Base-by-base conservation (phyloP, 2,888 invertebrate genomes). In the Tenthredo livida region DNA sequence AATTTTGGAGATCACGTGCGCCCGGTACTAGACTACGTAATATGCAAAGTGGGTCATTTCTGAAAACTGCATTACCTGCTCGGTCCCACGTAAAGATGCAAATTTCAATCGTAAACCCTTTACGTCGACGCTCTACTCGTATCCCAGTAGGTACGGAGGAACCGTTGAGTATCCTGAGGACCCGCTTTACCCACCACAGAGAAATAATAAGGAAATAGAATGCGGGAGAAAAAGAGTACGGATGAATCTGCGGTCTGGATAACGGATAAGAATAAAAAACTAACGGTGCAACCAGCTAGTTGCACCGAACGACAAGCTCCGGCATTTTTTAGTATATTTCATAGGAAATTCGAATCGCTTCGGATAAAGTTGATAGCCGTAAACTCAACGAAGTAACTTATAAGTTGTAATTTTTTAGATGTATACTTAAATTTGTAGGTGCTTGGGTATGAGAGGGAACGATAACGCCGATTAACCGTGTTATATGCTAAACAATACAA, bases 101-200 rank as follows among this genome's bases (percentile, higher is more conserved):
- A 80, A 80, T 80, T 80, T 61, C 61, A 61, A 80, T 80, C 80
- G 80, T 80, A 80, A 80, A 80, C 80, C 80, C 80, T 61, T 40
- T 40, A 61, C 80, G 50, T 77, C 29, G 77, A 25, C 77, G 77
- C 77, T 10, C 29, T 29, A 9, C 73, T 40, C 73, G 10, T 37
- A 73, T 73, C 73, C 73, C 43, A n/a, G n/a, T n/a, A n/a, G n/a
- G n/a, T n/a, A 43, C 12, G 43, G 40, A 7, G 43, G 43, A 43
- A 73, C 73, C 73, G 40, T 43, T 12, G 73, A 3, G 21, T 73
- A 73, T 73, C 73, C 12, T 25, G 73, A 73, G 43, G 73, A 43
- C 10, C 43, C 21, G 12, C 61, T 61, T 9, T 15, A 67, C 21
- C 33, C 40, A 67, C 40, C 70, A 70, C 43, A 43, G 21, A 73